Conservation (phyloP, 2,113 vertebrate species). For the Steatornis caripensis region DNA sequence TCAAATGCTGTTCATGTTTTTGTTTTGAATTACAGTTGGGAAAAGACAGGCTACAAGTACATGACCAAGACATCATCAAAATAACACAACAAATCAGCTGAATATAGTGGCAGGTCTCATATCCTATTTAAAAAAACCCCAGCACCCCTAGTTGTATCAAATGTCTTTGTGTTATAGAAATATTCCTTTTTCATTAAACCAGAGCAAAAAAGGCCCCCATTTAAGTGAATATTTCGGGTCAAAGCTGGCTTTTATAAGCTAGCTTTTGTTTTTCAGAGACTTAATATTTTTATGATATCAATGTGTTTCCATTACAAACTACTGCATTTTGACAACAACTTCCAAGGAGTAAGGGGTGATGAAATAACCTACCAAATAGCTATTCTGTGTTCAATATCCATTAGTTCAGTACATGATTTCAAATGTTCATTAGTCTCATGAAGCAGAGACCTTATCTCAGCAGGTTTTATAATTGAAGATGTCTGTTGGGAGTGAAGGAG, state of each 20-base stretch:
- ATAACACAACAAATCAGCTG: background rate
- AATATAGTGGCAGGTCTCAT: background rate
- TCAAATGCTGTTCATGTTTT: background rate
- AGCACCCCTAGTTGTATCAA: background rate
- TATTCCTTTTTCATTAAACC: background rate
- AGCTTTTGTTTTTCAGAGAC: background rate
- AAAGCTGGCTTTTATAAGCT: background rate
- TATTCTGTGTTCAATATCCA: background rate
- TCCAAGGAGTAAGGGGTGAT: background rate
- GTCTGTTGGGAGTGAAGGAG: background rate
- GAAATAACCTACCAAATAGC: background rate
- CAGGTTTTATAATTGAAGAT: slow-evolving; percentile 22
- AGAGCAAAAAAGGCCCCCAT: background rate
- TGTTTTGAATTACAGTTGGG: background rate
- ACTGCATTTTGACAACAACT: background rate
- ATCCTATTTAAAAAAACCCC: background rate
- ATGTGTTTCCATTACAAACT: background rate
- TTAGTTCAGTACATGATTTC: background rate
- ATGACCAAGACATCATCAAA: background rate
- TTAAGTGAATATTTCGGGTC: background rate
- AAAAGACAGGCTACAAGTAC: background rate
- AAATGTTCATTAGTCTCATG: background rate
- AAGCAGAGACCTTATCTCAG: slow-evolving; percentile 19
- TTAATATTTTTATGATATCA: background rate
- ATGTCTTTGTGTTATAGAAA: background rate